phyloP scores from a whole-genome alignment of 2,797 vertebrate genomes.

The Nasua narica region DNA sequence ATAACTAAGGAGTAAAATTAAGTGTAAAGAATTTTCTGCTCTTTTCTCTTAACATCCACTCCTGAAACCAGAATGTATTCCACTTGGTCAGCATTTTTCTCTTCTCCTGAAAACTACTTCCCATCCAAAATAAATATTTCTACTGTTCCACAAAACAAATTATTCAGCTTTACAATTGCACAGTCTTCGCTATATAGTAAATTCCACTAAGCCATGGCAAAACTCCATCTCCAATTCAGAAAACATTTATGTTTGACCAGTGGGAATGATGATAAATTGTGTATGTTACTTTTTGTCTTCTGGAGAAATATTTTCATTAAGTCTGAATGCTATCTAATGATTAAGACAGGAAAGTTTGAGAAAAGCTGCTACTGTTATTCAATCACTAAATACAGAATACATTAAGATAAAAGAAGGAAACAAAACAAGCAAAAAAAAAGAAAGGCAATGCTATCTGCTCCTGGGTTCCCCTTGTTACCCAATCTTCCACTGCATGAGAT shows the following conservation, averaged over 20 bases:
- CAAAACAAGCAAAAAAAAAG: not conserved
- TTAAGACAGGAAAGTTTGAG: not conserved
- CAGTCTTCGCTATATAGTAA: slow-evolving; percentile 30
- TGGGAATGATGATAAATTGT: slow-evolving; percentile 52
- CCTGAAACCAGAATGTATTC: not conserved
- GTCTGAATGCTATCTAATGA: slow-evolving; percentile 33
- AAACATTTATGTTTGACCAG: slow-evolving; percentile 55
- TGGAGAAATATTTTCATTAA: slow-evolving; percentile 42
- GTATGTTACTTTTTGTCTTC: slow-evolving; percentile 43
- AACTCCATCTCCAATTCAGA: slow-evolving; percentile 18
- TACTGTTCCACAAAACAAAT: slow-evolving; percentile 64
- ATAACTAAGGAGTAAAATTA: not conserved
- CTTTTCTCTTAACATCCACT: not conserved
- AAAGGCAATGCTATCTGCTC: not conserved
- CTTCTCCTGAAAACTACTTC: not conserved
- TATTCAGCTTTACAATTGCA: slow-evolving; percentile 47
- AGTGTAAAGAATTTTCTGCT: not conserved
- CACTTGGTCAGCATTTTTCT: slow-evolving; percentile 49
- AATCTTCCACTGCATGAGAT: rapidly evolving
- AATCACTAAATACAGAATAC: not conserved
- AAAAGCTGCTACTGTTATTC: not conserved
- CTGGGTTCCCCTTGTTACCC: not conserved
- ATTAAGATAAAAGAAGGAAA: not conserved
- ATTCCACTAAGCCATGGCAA: slow-evolving; percentile 31
- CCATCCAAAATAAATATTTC: slow-evolving; percentile 64